Conservation (phyloP, 2,797 vertebrate genomes). For the Esox masquinongy region DNA sequence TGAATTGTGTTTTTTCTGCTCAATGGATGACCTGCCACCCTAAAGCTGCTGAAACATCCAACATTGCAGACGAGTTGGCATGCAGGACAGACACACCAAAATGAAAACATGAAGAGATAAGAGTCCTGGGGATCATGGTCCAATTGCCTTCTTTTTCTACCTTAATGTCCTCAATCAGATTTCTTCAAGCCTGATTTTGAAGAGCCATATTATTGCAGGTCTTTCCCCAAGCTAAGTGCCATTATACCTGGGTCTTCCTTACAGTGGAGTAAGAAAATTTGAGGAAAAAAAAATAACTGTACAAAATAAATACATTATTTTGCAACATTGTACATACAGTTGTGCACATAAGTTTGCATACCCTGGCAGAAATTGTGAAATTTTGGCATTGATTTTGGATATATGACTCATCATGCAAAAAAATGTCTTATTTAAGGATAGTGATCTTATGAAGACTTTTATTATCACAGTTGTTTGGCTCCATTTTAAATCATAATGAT, state of each 20-base stretch:
- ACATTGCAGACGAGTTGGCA: conserved; percentile 63
- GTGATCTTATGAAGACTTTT: too few relatives aligned
- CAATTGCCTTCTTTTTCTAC: not conserved
- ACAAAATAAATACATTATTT: too few relatives aligned
- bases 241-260: not conserved
- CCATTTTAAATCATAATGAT: too few relatives aligned
- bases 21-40: conserved; percentile 64
- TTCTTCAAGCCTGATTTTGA: not conserved
- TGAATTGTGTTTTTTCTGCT: conserved; percentile 51
- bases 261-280: not conserved
- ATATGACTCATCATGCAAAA: too few relatives aligned
- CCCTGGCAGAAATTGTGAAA: too few relatives aligned
- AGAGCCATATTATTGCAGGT: not conserved
- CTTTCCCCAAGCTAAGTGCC: not conserved
- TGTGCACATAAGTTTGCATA: too few relatives aligned
- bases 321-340: too few relatives aligned
- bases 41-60: conserved; percentile 63
- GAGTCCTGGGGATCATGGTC: conserved; percentile 39
- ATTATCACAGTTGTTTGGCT: too few relatives aligned
- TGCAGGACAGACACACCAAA: conserved; percentile 70
- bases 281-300: too few relatives aligned
- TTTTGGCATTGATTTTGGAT: too few relatives aligned
- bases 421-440: too few relatives aligned
- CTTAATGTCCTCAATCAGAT: not conserved
- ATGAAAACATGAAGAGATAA: conserved; percentile 45